A percentile compares a stretch with the other conserved stretches of the same genome.
Conservation (phyloP, 2,888 invertebrate species). For the Nysson spinosus region DNA sequence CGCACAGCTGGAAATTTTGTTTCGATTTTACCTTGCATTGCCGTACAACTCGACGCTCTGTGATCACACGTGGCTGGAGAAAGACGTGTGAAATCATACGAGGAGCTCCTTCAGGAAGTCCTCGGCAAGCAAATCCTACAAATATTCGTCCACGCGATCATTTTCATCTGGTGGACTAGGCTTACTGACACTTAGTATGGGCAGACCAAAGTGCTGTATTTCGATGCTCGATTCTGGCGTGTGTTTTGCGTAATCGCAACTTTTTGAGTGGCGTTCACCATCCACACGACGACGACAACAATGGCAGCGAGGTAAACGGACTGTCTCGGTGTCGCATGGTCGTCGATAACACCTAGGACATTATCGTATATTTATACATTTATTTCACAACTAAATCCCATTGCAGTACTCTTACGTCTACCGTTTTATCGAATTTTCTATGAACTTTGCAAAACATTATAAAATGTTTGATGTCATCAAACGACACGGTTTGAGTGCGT, state of each 20-base stretch:
- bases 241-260: conserved; percentile 76
- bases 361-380: conserved; percentile 5
- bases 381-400: too few species aligned
- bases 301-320: conserved; percentile 46
- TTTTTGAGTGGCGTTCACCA: conserved; percentile 79
- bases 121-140: conserved; percentile 79
- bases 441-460: too few species aligned
- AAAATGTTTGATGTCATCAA: too few species aligned
- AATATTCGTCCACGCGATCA: conserved; percentile 82
- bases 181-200: conserved; percentile 88
- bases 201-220: conserved; percentile 83
- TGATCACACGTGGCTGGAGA: background rate
- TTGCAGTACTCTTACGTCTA: too few species aligned
- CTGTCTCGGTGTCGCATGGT: conserved; percentile 67
- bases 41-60: conserved; percentile 1
- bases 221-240: conserved; percentile 67
- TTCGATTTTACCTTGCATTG: conserved; percentile 5
- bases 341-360: conserved; percentile 67
- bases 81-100: conserved; percentile 60
- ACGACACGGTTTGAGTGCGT: too few species aligned
- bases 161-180: conserved; percentile 86
- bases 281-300: conserved; percentile 78
- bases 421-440: too few species aligned
- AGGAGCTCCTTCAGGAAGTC: conserved; percentile 75
- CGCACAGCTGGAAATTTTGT: background rate